These are phyloP conservation scores for Phrynocephalus guinanensis DNA, from an alignment of 2,797 vertebrate genomes.

Conservation along the genomic window DNA sequence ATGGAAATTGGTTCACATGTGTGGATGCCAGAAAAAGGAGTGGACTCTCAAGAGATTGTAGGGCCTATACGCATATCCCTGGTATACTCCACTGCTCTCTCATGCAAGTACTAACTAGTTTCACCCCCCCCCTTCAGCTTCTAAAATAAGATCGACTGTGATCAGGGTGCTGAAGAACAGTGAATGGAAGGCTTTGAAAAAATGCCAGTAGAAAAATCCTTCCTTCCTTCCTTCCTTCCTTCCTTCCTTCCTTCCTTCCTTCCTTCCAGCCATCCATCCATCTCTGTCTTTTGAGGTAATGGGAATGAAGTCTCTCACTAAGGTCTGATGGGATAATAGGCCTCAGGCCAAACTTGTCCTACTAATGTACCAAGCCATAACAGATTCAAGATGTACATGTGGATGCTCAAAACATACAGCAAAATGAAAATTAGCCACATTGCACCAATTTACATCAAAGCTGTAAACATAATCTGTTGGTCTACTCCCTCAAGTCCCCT, in stretches of 20 bases:
- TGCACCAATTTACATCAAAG: slow-evolving; percentile 26
- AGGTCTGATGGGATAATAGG: slow-evolving; percentile 40
- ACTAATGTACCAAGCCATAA: background rate
- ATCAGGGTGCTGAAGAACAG: background rate
- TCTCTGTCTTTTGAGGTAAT: background rate
- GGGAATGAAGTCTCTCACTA: background rate
- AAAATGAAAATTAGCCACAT: slow-evolving; percentile 26
- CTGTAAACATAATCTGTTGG: slow-evolving; percentile 55
- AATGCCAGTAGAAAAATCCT: background rate
- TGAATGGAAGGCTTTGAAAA: background rate
- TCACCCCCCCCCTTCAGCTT: too few relatives aligned
- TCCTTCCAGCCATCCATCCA: background rate
- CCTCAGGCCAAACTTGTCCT: background rate
- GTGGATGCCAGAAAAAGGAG: background rate
- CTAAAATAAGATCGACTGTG: too few relatives aligned
- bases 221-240: background rate
- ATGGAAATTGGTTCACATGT: too few relatives aligned
- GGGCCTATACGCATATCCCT: too few relatives aligned
- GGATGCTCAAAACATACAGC: slow-evolving; percentile 15
- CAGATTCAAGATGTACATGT: slow-evolving; percentile 32
- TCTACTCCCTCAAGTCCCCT: slow-evolving; percentile 53
- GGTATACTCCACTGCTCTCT: too few relatives aligned
- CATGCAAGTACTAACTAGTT: too few relatives aligned
- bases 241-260: background rate
- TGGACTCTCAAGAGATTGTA: too few relatives aligned